Percentiles rank a stretch among this genome's conserved stretches.
These are phyloP conservation scores for Gopherus flavomarginatus DNA, from an alignment of 2,113 vertebrate genomes.

Conservation along the genomic window DNA sequence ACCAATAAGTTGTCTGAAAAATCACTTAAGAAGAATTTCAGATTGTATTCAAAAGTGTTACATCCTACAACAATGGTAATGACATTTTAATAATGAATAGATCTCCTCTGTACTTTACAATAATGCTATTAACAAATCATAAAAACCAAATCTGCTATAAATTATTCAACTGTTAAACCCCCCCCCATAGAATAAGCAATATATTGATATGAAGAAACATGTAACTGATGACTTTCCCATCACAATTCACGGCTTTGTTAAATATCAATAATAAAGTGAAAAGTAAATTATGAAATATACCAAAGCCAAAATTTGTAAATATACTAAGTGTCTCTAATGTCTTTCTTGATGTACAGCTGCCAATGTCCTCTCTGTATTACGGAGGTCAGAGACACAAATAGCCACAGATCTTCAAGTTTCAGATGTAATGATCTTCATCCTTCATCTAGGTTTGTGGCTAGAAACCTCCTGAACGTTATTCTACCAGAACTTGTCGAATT, in stretches of 20 bases:
- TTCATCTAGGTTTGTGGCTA: not conserved
- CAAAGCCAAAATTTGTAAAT: not conserved
- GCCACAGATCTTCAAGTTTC: not conserved
- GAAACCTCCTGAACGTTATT: not conserved
- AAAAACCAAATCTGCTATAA: not conserved
- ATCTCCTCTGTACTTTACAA: not conserved
- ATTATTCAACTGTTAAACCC: not conserved
- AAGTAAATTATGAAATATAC: not conserved
- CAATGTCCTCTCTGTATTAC: not conserved
- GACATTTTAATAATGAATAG: not conserved
- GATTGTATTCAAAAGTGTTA: not conserved
- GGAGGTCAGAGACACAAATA: not conserved
- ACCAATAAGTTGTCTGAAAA: not conserved
- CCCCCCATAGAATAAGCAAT: not conserved
- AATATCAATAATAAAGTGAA: not conserved
- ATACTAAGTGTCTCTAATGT: not conserved
- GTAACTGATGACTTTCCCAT: not conserved
- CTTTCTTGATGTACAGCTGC: not conserved
- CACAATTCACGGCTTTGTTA: not conserved
- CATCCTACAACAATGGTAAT: not conserved
- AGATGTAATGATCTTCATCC: not conserved
- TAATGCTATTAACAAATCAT: not conserved
- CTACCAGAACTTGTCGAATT: not conserved
- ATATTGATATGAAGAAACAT: not conserved
- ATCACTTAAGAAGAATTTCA: fast-evolving